Evolutionary conservation across 1,140 invertebrate species (phyloP), one percentile per base, ranked within the genome.

Genomic region (Cotesia glomerata): DNA sequence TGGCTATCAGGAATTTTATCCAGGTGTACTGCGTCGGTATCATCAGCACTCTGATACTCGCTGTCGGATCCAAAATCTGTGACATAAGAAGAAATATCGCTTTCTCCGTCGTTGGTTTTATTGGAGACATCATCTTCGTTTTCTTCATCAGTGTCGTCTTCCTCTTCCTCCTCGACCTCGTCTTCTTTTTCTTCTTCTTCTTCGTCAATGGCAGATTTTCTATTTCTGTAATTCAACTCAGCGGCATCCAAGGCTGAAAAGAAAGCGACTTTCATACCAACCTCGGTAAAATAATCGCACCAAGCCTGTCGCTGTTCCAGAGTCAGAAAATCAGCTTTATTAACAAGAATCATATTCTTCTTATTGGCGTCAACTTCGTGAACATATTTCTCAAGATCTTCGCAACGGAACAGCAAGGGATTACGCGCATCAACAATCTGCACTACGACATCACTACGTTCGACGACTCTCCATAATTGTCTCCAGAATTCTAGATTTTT

Each of bases 401-500:
- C 90, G 87, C 95, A 99, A 13, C 94, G 91, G 78, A 99, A 99
- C 0, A 99, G 86, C 36, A 99, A 84, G 2, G 98, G 98, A 90
- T 99, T 99, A 77, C 98, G 89, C 1, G 96, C 97, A 90, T 99
- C 98, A 0, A 99, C 92, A 78, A 99, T 97, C 83, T 99, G 96
- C 9, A 99, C 91, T 35, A 99, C 88, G 56, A 99, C 90, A 88
- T 99, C 96, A 82, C 96, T 97, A 78, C 95, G 92, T 84, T 99
- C 98, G 14, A 99, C 90, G 1, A 99, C 98, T 77, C 98, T 90
- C 98, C 98, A 99, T 5, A 99, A 85, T 85, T 99, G 98, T 54
- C 97, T 90, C 98, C 98, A 99, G 75, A 99, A 95, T 84, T 99
- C 97, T 14, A 99, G 86, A 88, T 99, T 99, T 77, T 97, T 95